Evolutionary conservation across 1,140 invertebrate genomes (phyloP).

Genomic region (Pteromalus puparum): DNA sequence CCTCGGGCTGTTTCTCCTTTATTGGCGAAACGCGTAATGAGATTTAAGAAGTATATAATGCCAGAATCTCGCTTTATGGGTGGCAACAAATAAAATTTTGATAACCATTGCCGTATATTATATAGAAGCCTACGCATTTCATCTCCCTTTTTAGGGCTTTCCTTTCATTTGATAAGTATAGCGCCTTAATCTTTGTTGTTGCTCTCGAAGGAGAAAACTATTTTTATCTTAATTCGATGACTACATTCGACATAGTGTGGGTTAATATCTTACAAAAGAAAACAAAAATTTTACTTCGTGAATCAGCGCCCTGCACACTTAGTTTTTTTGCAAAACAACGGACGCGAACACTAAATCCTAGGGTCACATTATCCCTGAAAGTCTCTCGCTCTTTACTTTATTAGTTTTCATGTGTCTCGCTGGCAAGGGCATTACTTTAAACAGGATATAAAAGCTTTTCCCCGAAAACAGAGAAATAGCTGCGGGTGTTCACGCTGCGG

Average conservation of each 20-base stretch:
- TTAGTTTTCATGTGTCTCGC: conserved; percentile 18
- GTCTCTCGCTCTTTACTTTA: background rate
- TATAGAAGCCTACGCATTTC: no score
- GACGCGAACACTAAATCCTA: background rate
- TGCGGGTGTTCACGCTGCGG: background rate
- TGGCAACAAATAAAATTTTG: background rate
- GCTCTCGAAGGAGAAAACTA: no score
- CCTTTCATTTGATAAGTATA: no score
- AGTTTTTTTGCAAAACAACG: background rate
- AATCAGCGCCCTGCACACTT: no score
- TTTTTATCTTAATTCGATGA: no score
- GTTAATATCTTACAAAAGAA: background rate
- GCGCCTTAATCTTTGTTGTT: no score
- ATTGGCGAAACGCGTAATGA: conserved; percentile 19
- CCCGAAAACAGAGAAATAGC: background rate
- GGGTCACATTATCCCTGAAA: background rate
- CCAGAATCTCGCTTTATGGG: background rate
- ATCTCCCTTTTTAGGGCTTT: no score
- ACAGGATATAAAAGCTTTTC: conserved; percentile 12
- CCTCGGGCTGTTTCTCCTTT: background rate
- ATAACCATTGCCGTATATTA: no score
- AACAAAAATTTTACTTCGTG: background rate
- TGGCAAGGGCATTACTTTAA: background rate
- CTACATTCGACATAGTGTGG: no score
- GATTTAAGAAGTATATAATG: conserved; percentile 22